Conservation (phyloP, 2,113 vertebrate species). For the Pyxicephalus adspersus region DNA sequence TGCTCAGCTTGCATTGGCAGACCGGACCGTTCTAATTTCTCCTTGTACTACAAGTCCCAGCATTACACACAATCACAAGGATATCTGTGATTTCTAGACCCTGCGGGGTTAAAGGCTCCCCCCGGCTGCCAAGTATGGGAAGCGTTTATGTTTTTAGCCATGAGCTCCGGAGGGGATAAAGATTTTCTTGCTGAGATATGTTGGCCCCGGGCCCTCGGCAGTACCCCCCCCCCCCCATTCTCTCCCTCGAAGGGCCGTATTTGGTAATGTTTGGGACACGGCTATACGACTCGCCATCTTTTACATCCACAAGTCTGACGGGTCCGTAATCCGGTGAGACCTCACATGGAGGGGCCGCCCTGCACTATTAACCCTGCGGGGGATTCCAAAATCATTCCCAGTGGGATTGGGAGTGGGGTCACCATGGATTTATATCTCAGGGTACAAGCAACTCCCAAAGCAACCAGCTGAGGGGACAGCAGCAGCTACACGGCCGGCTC, state of each 20-base stretch:
- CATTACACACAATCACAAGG: too few species aligned
- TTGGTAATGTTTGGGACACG: slow-evolving; percentile 42
- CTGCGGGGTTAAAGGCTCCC: background rate
- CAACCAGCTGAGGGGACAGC: too few species aligned
- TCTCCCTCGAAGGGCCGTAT: slow-evolving; percentile 15
- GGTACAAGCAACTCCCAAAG: too few species aligned
- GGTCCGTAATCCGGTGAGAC: background rate
- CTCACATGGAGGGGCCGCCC: background rate
- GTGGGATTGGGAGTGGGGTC: too few species aligned
- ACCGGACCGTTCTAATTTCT: too few species aligned
- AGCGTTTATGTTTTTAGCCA: background rate
- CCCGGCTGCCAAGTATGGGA: background rate
- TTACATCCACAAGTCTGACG: background rate
- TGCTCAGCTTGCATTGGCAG: too few species aligned
- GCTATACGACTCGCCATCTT: background rate
- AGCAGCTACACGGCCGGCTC: too few species aligned
- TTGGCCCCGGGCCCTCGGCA: slow-evolving; percentile 3
- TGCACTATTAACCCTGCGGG: background rate
- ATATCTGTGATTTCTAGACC: too few species aligned
- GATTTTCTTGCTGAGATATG: background rate
- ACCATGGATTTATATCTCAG: too few species aligned
- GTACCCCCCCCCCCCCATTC: background rate
- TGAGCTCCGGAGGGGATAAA: background rate
- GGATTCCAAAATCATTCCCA: too few species aligned
- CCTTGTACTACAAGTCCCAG: too few species aligned